These are phyloP conservation scores for Amphibalanus amphitrite DNA, from an alignment of 1,140 invertebrate species.

Conservation along the genomic window DNA sequence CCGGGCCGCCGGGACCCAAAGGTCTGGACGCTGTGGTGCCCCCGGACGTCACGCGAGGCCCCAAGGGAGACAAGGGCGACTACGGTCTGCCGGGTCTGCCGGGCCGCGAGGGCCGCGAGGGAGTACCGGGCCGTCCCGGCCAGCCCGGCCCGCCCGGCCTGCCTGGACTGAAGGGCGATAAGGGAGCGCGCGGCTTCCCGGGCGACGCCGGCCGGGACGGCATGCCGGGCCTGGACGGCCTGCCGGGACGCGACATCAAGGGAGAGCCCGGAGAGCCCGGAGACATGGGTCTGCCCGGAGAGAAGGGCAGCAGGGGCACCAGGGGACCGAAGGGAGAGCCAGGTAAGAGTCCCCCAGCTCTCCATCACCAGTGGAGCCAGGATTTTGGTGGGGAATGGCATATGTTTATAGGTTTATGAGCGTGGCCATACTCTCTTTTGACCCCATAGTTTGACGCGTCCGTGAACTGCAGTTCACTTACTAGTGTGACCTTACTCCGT, in stretches of 20 bases:
- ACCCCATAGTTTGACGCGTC: too few relatives aligned
- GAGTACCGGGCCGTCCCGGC: conserved; percentile 27
- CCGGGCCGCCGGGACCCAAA: conserved; percentile 28
- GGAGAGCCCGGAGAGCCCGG: conserved; percentile 26
- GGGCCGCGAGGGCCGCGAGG: conserved; percentile 18
- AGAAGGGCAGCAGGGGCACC: conserved; percentile 5
- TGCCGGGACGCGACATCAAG: conserved; percentile 17
- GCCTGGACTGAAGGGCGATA: conserved; percentile 22
- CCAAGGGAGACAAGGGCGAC: conserved; percentile 37
- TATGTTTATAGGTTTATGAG: too few relatives aligned
- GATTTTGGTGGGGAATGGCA: too few relatives aligned
- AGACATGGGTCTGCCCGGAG: too few relatives aligned
- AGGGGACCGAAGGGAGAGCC: conserved; percentile 19
- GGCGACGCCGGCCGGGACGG: conserved; percentile 16
- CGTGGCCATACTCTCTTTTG: too few relatives aligned
- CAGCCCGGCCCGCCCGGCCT: conserved; percentile 17
- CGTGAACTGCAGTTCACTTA: too few relatives aligned
- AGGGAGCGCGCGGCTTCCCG: conserved; percentile 17
- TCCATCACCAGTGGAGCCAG: too few relatives aligned
- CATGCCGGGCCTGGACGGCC: conserved; percentile 17
- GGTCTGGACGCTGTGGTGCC: conserved; percentile 25
- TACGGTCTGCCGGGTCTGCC: conserved; percentile 28
- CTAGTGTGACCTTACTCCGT: too few relatives aligned
- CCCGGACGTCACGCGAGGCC: too few relatives aligned
- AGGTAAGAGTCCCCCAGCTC: too few relatives aligned